Conservation (phyloP, 2,113 vertebrate genomes). For the Herpailurus yagouaroundi region DNA sequence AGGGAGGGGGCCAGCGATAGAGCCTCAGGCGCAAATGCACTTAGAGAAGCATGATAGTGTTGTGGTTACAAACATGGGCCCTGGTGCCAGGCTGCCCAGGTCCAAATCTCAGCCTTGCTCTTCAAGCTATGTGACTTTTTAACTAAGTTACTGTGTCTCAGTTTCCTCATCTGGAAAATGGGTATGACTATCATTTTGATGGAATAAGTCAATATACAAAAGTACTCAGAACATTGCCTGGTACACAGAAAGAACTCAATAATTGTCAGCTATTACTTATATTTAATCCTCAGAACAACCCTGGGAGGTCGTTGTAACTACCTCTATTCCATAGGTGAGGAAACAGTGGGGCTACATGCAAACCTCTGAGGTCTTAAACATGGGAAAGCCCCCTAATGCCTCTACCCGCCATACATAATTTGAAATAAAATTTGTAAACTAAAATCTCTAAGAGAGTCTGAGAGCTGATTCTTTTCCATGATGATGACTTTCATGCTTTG, state of each 20-base stretch:
- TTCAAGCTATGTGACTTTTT: background rate
- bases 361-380: background rate
- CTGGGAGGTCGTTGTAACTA: background rate
- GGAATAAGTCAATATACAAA: background rate
- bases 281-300: background rate
- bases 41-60: background rate
- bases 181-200: background rate
- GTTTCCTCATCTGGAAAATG: conserved; percentile 15
- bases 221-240: background rate
- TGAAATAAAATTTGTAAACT: conserved; percentile 6
- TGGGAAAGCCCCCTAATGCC: background rate
- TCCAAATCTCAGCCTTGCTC: background rate
- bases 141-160: background rate
- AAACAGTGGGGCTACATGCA: background rate
- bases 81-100: background rate
- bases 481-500: background rate
- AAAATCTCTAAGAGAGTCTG: background rate
- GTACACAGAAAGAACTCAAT: background rate
- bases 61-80: background rate
- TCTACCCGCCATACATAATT: background rate
- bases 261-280: background rate
- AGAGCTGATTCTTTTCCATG: background rate
- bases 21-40: background rate
- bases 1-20: background rate
- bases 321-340: background rate